Conservation (phyloP, 2,888 invertebrate species). For the Phengaris alcon region DNA sequence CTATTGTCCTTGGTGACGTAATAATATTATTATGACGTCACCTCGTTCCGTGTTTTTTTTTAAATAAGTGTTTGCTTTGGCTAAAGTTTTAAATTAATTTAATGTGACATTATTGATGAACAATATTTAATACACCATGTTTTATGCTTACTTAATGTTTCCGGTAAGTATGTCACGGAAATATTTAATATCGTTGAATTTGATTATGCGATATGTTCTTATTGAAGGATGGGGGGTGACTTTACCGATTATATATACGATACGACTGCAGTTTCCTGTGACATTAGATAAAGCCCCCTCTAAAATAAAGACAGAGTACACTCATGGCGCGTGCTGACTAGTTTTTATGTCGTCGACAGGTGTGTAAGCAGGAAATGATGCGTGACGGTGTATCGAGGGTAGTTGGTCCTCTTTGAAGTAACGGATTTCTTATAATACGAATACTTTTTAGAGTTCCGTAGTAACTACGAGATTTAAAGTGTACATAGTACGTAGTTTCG, state of each 20-base stretch:
- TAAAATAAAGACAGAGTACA: neutral
- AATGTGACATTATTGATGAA: too few species aligned
- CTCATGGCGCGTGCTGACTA: slow-evolving; percentile 11
- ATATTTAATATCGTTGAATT: neutral
- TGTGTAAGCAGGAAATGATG: neutral
- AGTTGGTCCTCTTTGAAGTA: neutral
- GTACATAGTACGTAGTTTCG: too few species aligned
- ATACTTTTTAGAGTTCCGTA: neutral
- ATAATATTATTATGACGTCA: neutral
- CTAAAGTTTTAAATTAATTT: neutral
- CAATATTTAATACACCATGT: too few species aligned
- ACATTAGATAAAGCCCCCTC: neutral
- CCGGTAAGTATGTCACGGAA: slow-evolving; percentile 10
- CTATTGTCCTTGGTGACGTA: neutral
- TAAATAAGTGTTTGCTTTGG: too few species aligned
- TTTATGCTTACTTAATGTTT: neutral
- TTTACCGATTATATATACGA: neutral
- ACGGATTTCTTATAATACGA: neutral
- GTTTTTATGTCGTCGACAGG: slow-evolving; percentile 7
- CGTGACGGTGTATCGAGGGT: neutral
- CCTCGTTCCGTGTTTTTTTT: neutral
- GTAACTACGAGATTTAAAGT: too few species aligned
- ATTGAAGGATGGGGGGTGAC: neutral
- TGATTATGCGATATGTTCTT: neutral
- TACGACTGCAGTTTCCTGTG: slow-evolving; percentile 14